Conservation (phyloP, 2,797 vertebrate species). For the Pitangus sulphuratus region DNA sequence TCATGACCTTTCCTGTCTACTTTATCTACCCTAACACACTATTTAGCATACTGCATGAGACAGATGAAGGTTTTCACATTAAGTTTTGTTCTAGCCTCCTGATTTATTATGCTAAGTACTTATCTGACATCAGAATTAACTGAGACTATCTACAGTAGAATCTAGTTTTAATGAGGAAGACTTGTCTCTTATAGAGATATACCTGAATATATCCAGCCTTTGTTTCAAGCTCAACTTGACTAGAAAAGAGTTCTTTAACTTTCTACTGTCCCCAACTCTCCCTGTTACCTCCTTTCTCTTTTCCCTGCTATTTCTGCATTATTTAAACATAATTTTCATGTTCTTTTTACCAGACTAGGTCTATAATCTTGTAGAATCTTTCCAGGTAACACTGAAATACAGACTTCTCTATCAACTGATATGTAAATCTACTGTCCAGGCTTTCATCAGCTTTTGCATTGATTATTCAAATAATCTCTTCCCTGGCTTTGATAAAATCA, state of each 20-base stretch:
- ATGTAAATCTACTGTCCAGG: background rate
- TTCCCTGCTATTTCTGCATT: background rate
- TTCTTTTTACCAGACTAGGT: background rate
- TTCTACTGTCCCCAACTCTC: background rate
- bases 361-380: background rate
- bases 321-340: background rate
- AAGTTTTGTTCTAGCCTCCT: background rate
- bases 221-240: background rate
- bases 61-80: background rate
- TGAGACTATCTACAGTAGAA: background rate
- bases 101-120: background rate
- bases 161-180: background rate
- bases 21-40: background rate
- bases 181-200: background rate
- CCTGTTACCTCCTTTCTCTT: background rate
- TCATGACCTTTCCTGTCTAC: background rate
- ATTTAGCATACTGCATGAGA: background rate
- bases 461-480: slow-evolving; percentile 13
- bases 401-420: background rate
- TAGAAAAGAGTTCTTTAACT: background rate
- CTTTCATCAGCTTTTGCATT: background rate
- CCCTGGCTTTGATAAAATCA: background rate
- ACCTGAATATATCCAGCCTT: background rate
- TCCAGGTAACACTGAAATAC: background rate
- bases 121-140: background rate